phyloP scores from a whole-genome alignment of 2,888 invertebrate genomes.

The Gortyna flavago region DNA sequence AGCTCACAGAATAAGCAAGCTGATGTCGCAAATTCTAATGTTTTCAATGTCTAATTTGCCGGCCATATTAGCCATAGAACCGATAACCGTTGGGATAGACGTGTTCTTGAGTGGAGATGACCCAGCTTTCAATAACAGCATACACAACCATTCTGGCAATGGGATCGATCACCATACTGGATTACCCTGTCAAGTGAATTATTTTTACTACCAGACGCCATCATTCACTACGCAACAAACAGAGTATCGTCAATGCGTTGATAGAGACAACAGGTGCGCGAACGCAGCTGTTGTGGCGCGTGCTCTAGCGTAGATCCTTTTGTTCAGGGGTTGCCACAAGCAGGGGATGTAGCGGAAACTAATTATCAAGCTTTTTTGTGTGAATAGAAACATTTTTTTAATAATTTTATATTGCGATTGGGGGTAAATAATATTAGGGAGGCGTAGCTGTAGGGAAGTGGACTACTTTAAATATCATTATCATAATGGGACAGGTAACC shows the following conservation, averaged over 20 bases:
- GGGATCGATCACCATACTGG: background rate
- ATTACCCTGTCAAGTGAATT: background rate
- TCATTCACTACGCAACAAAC: constrained; percentile 9
- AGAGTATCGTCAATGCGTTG: constrained; percentile 25
- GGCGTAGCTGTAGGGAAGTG: background rate
- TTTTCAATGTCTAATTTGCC: too few species aligned
- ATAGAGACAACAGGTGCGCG: constrained; percentile 69
- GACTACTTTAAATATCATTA: constrained; percentile 21
- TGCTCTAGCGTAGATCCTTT: constrained; percentile 75
- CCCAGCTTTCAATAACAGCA: background rate
- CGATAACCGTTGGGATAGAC: too few species aligned
- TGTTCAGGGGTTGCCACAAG: constrained; percentile 56
- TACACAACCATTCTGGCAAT: background rate
- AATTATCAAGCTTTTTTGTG: constrained; percentile 45
- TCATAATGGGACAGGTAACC: background rate
- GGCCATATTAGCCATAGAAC: too few species aligned
- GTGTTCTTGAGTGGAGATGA: too few species aligned
- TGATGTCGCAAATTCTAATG: too few species aligned
- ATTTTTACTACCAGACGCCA: background rate
- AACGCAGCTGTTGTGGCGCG: constrained; percentile 76
- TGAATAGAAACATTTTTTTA: constrained; percentile 6
- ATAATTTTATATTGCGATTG: background rate
- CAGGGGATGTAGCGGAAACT: constrained; percentile 64
- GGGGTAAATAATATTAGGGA: background rate
- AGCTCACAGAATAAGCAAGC: too few species aligned